These are phyloP conservation scores for Crenuchus spilurus DNA, from an alignment of 2,797 vertebrate genomes.

Conservation along the genomic window DNA sequence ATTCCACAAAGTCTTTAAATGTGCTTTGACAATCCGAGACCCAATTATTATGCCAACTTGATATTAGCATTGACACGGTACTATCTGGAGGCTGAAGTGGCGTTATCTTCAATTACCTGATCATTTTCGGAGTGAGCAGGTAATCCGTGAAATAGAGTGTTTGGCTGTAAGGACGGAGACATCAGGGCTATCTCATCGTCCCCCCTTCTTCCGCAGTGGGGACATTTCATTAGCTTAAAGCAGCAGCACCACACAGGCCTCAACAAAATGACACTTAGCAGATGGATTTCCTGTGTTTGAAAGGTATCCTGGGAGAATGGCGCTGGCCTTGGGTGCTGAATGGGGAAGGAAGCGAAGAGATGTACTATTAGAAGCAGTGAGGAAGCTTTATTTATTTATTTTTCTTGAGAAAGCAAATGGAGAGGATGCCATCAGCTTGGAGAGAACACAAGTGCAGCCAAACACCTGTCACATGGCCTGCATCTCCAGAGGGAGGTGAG, in stretches of 20 bases:
- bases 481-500: constrained; percentile 70
- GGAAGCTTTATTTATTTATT: too few species aligned
- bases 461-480: too few species aligned
- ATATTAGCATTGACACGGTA: constrained; percentile 64
- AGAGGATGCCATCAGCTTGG: too few species aligned
- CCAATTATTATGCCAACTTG: constrained; percentile 64
- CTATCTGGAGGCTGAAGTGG: constrained; percentile 63
- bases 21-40: constrained; percentile 62
- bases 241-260: constrained; percentile 44
- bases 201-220: constrained; percentile 29
- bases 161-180: constrained; percentile 62
- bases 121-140: constrained; percentile 61
- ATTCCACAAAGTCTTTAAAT: constrained; percentile 55
- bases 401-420: too few species aligned
- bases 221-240: constrained; percentile 66
- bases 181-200: constrained; percentile 36
- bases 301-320: constrained; percentile 59
- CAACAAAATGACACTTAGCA: constrained; percentile 65
- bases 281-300: constrained; percentile 68
- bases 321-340: constrained; percentile 36
- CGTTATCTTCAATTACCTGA: constrained; percentile 64
- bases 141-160: constrained; percentile 68
- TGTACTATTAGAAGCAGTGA: too few species aligned
- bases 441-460: too few species aligned
- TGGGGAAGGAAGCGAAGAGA: neutral